A percentile compares a stretch with the other conserved stretches of the same genome.
These are phyloP conservation scores for Neoarius graeffei DNA, from an alignment of 2,113 vertebrate genomes.

Conservation along the genomic window DNA sequence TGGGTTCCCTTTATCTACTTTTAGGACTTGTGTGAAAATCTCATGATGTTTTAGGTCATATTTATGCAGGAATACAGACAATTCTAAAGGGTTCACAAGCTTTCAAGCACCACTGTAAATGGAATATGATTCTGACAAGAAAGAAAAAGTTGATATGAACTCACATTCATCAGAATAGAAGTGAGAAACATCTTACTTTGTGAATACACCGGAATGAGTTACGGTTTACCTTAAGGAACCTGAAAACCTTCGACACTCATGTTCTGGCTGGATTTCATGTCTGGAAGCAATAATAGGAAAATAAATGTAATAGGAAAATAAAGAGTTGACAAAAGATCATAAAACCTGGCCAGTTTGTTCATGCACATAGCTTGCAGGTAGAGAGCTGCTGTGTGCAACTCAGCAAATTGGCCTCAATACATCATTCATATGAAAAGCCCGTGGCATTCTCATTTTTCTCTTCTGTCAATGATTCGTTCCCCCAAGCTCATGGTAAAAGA, in stretches of 20 bases:
- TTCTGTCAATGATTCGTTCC: constrained; percentile 1
- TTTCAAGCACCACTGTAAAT: background rate
- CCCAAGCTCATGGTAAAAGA: background rate
- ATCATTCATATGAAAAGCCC: constrained; percentile 10
- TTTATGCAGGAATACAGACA: too few species aligned
- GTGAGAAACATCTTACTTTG: constrained; percentile 4
- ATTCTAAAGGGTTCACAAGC: too few species aligned
- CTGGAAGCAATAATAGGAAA: constrained; percentile 27
- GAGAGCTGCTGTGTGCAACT: constrained; percentile 7
- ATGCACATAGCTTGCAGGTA: constrained; percentile 28
- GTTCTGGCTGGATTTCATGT: constrained; percentile 23
- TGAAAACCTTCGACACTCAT: background rate
- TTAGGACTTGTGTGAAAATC: too few species aligned
- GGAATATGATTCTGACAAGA: background rate
- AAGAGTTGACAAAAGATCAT: constrained; percentile 11
- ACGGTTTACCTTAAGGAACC: constrained; percentile 9
- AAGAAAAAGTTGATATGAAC: background rate
- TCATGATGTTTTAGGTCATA: too few species aligned
- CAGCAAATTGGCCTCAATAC: constrained; percentile 4
- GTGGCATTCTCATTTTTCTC: constrained; percentile 4
- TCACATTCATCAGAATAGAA: constrained; percentile 19
- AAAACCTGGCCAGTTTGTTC: constrained; percentile 7
- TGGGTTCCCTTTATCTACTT: too few species aligned
- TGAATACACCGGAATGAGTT: constrained; percentile 26
- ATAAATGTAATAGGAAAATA: background rate